Base-by-base conservation (phyloP, 2,113 vertebrate species). In the Campylomormyrus tamandua region DNA sequence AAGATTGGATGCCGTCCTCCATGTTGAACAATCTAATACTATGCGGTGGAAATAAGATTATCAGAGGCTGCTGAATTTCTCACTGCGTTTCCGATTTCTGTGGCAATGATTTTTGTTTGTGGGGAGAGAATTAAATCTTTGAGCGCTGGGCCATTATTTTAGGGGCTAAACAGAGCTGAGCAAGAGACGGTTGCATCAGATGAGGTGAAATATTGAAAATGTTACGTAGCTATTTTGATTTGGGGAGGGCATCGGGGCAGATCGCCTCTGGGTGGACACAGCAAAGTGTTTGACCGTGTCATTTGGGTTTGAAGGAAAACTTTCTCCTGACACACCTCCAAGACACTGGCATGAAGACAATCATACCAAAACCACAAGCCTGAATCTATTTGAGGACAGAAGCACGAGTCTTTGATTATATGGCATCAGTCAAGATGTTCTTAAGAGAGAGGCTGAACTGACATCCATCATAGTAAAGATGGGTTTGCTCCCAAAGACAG, bases 1-100 rank as follows among this genome's bases (percentile, higher is more conserved):
- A 91, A 92, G 91, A 92, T 92, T 77, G 70, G 91, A 92, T 90
- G 91, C 92, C 89, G 87, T 90, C 89, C 94, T 92, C 91, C 86
- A 91, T 90, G 90, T 88, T 89, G 87, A 42, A 91, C 50, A 88
- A 90, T 88, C 90, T 83, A 90, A 91, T 90, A 90, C 91, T 90
- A 53, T 92, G 87, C 35, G 50, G 87, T 89, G 70, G 89, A 90
- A 88, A 90, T 91, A 90, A 91, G 91, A 91, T 92, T 90, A 91
- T 93, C 93, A 91, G 89, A 90, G 90, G 90, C 90, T 89, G 92
- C 89, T 89, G 88, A 88, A 90, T 91, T 91, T 93, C 91, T 89
- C 39, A 39, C 10, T 7, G 52, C 7, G 80, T 42, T 89, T 83
- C 70, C 10, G 2, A 27, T 52, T 35, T 35, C 21, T 83, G 31